Base-by-base conservation (phyloP, 2,888 invertebrate genomes). In the Hemithea aestivaria region DNA sequence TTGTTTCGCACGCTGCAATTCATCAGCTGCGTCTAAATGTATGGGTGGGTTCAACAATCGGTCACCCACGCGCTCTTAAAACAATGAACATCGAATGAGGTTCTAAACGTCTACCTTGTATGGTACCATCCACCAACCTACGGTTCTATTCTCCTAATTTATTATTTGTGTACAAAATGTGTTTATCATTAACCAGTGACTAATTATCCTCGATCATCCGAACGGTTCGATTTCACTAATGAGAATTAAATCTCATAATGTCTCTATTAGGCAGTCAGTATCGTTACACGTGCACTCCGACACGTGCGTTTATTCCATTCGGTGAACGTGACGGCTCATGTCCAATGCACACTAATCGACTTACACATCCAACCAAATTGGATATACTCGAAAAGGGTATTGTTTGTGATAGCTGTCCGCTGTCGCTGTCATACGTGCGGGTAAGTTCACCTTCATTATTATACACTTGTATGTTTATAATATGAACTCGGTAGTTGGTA, bases 21-120 rank as follows among this genome's bases (percentile, higher is more conserved):
- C 62, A 75, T 79, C 70, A 73, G 56, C 43, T 55, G 55, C 51
- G 35, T 48, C 47, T 58, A 62, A 68, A 63, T 54, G 56, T 55
- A 56, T 61, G 56, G 54, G 82, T 79, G 79, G 79, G 79, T 78
- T 78, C 78, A 77, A 74, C 74, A 74, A 71, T 73, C 62, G 61
- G 57, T 69, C 70, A 52, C 78, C 79, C 71, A 79, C 81, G 67
- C 65, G 44, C 34, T 31, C n/a, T 51, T 66, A 54, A 73, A 73
- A 82, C 82, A 80, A 81, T 81, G 62, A 62, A 54, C 54, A 56
- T 53, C 57, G 62, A 67, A 69, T 66, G 64, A 65, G 44, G 50
- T 51, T 58, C 58, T 67, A 70, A 73, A 64, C 58, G 62, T 53
- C 56, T 49, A 45, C 72, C 71, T 49, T 73, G 50, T 70, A 66